Base-by-base conservation (phyloP, 1,140 invertebrate species). In the Wasmannia auropunctata region DNA sequence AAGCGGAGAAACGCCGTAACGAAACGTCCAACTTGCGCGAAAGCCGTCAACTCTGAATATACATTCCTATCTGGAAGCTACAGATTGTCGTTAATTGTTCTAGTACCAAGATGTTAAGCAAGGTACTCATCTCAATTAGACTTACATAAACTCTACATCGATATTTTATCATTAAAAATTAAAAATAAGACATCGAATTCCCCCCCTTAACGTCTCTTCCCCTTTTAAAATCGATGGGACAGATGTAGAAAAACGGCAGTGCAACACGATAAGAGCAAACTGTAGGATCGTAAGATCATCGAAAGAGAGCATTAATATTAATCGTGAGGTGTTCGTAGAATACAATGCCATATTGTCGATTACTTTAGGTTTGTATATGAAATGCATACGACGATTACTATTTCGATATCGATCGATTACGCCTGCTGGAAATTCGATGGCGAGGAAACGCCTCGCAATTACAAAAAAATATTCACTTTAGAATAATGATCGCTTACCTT, bases 161-260 rank as follows among this genome's bases (percentile, higher is more conserved):
- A 80, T 25, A 67, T 34, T 54, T 51, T 54, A 69, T 25, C 40
- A 25, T n/a, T 54, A 67, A 80, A 63, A 43, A 10, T n/a, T 56
- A 69, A 54, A 80, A 80, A 80, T 80, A 69, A 80, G 37, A 37
- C 19, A 69, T 54, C 16, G n/a, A 34, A 37, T 79, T n/a, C 16
- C 37, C 3, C 16, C 37, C 3, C 22, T 56, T 69, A 54, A 28
- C 34, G 10, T 67, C 31, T 79, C 19, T 51, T 79, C 10, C 6
- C 0, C 37, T 40, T 69, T 63, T 54, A 56, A 54, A 65, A 51
- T 79, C 7, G 46, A 69, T 80, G 22, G 19, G 22, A 11, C 16
- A 28, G 28, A n/a, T 80, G 25, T 54, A 79, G 46, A 79, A 79
- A n/a, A 79, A 69, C 31, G 77, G 77, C 77, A 80, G 63, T 80